Evolutionary conservation across 2,888 invertebrate genomes (phyloP).

Genomic region (Abrostola tripartita): DNA sequence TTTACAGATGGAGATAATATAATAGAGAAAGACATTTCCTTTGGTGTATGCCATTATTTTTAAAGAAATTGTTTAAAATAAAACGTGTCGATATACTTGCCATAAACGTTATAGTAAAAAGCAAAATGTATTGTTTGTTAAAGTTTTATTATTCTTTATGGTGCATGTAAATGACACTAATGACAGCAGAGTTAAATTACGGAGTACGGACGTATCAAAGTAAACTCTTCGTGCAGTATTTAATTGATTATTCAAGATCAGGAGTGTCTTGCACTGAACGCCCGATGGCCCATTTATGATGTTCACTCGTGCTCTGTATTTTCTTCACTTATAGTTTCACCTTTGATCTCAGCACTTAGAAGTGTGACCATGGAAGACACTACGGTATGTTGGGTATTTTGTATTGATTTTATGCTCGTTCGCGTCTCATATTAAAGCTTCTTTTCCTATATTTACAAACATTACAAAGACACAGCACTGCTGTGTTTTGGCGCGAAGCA

Average conservation of each 20-base stretch:
- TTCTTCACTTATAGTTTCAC: slow-evolving; percentile 4
- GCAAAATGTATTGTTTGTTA: too few species aligned
- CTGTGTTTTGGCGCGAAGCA: too few species aligned
- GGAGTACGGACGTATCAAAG: neutral
- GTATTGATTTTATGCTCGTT: neutral
- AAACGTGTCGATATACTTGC: too few species aligned
- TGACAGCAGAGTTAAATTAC: neutral
- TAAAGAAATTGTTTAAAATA: too few species aligned
- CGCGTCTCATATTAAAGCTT: neutral
- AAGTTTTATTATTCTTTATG: too few species aligned
- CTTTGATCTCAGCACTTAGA: slow-evolving; percentile 13
- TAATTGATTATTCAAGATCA: neutral
- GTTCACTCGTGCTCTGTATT: neutral
- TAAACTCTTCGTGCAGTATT: neutral
- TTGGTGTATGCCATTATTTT: too few species aligned
- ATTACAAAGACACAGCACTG: too few species aligned
- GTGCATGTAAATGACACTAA: too few species aligned
- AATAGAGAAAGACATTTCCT: too few species aligned
- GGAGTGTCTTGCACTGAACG: neutral
- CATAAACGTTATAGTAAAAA: too few species aligned
- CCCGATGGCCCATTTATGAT: slow-evolving; percentile 44
- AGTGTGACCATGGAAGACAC: slow-evolving; percentile 69
- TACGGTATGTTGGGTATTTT: slow-evolving; percentile 61
- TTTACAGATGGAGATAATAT: too few species aligned
- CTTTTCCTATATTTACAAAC: too few species aligned